Conservation (phyloP, 2,113 vertebrate species). For the Sander lucioperca region DNA sequence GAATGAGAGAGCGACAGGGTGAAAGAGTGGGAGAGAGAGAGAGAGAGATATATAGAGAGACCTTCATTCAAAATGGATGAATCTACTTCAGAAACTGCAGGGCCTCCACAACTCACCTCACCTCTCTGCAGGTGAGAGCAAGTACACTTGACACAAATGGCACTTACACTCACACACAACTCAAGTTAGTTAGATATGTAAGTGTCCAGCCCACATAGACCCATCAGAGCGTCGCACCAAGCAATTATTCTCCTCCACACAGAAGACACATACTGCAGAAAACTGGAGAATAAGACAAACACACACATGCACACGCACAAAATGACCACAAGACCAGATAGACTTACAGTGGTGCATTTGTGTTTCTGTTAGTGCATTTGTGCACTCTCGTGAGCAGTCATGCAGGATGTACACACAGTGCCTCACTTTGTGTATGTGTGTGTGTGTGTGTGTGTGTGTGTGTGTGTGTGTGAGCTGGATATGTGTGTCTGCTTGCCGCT, state of each 20-base stretch:
- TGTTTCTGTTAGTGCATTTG: not conserved
- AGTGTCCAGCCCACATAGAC: not conserved
- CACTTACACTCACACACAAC: not conserved
- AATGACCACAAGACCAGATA: conserved; percentile 1
- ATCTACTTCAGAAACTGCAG: conserved; percentile 29
- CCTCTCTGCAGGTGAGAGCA: conserved; percentile 32
- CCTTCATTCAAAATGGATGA: conserved; percentile 64
- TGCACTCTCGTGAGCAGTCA: not conserved
- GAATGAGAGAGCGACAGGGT: conserved; percentile 5
- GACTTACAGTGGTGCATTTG: not conserved
- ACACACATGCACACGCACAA: not conserved
- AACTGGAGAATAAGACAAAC: not conserved
- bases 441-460: conserved; percentile 2
- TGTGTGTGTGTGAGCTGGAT: conserved; percentile 6
- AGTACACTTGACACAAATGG: conserved; percentile 18
- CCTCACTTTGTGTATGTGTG: conserved; percentile 16
- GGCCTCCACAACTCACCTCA: conserved; percentile 16
- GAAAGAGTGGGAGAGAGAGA: not conserved
- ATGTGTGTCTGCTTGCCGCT: conserved; percentile 38
- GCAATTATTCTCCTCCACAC: not conserved
- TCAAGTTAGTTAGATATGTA: not conserved
- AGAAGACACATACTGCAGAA: not conserved
- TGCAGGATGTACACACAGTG: conserved; percentile 8
- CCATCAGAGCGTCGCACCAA: not conserved
- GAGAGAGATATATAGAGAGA: conserved; percentile 12